A percentile compares a stretch with the other conserved stretches of the same genome.
These are phyloP conservation scores for Timema cristinae DNA, from an alignment of 2,888 invertebrate species.

Conservation along the genomic window DNA sequence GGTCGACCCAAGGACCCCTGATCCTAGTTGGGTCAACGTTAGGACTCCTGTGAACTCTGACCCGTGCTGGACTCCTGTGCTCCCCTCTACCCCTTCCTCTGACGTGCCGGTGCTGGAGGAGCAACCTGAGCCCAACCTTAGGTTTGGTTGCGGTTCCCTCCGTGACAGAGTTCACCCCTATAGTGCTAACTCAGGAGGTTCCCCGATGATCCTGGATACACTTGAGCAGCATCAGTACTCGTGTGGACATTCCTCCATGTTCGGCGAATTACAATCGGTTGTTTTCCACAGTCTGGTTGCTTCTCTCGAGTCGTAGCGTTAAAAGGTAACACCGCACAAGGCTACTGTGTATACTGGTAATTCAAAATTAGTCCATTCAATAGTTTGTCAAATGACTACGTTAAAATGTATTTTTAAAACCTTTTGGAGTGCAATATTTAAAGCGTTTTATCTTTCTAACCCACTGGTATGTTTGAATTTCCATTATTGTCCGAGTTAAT, in stretches of 20 bases:
- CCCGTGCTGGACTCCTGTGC: not conserved
- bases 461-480: no score
- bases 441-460: no score
- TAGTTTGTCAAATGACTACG: no score
- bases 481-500: no score
- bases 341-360: no score
- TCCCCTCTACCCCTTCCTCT: not conserved
- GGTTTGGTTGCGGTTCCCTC: constrained; percentile 16
- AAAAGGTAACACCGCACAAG: not conserved
- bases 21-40: not conserved
- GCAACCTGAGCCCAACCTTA: constrained; percentile 11
- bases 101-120: not conserved
- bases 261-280: constrained; percentile 57
- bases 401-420: no score
- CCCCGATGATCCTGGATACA: constrained; percentile 14
- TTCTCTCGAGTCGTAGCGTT: constrained; percentile 51
- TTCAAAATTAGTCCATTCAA: no score
- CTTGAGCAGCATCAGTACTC: constrained; percentile 37
- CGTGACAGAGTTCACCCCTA: not conserved
- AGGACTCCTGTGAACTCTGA: not conserved
- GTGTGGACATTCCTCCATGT: constrained; percentile 63
- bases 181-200: not conserved
- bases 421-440: no score
- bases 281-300: constrained; percentile 58
- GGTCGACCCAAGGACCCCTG: constrained; percentile 12